Evolutionary conservation across 2,888 invertebrate genomes (phyloP), one percentile per base, ranked within the genome.

Genomic region (Caenorhabditis auriculariae): DNA sequence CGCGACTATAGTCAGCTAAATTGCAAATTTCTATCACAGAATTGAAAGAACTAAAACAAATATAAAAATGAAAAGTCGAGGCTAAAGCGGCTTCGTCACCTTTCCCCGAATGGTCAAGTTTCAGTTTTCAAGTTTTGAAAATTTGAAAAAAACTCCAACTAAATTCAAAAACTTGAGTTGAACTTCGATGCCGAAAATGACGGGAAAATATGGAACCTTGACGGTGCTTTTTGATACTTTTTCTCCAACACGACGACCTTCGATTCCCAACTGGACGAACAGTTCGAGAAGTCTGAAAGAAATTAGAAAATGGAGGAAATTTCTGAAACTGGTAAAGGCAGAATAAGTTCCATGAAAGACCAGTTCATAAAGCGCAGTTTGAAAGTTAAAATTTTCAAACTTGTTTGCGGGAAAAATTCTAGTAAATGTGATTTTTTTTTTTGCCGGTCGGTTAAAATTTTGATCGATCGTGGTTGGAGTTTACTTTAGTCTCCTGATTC

Each of bases 251-350:
- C 95, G 86, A 83, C 96, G 94, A 0, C 94, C 93, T 83, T 96
- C 98, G 54, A 99, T 85, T 0, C 98, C 98, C 59, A 99, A 88
- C 82, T 95, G 95, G 1, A 98, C 95, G 84, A 96, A 99, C 42
- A 98, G 85, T 84, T 98, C 98, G 48, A 99, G 85, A 49, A 99
- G 85, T 27, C 93, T 87, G 28, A 17, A 1, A 90, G 78, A 12
- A 58, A 37, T 17, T 29, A 7, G 2, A 12, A 19, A 17, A 17
- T 19, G 15, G 17, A 2, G n/a, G 17, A 12, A 9, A 19, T n/a
- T 41, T n/a, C 17, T 41, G n/a, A 12, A 41, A 41, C 42, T 17
- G n/a, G n/a, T n/a, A n/a, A n/a, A n/a, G n/a, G n/a, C n/a, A n/a
- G n/a, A n/a, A n/a, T n/a, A n/a, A n/a, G n/a, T n/a, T n/a, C n/a